Conservation (phyloP, 2,113 vertebrate genomes). For the Vidua macroura region DNA sequence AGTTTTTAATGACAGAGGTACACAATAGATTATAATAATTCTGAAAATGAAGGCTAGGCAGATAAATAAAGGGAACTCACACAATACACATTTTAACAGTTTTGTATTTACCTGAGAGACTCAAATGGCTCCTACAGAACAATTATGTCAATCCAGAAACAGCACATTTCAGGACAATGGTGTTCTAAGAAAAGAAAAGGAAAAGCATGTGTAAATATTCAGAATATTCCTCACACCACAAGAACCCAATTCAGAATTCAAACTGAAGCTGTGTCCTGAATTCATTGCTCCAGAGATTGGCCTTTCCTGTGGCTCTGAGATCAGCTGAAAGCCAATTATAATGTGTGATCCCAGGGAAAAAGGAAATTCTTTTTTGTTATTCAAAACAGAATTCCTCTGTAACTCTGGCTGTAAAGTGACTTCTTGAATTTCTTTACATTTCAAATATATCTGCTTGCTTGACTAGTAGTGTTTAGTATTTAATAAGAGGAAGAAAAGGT, state of each 20-base stretch:
- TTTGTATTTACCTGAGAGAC: neutral
- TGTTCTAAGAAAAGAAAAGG: neutral
- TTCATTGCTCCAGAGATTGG: neutral
- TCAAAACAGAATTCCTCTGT: neutral
- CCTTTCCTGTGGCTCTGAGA: neutral
- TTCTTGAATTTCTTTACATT: neutral
- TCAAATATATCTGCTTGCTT: neutral
- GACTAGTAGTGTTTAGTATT: neutral
- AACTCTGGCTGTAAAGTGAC: neutral
- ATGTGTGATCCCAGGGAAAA: neutral
- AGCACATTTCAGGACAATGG: neutral
- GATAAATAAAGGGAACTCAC: neutral
- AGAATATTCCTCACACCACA: neutral
- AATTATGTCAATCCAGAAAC: neutral
- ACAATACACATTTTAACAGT: neutral
- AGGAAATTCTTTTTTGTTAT: neutral
- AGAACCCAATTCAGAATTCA: slow-evolving; percentile 22
- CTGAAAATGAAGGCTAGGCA: neutral
- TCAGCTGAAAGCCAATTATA: neutral
- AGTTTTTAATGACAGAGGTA: slow-evolving; percentile 8
- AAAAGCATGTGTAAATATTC: slow-evolving; percentile 6
- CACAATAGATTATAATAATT: neutral
- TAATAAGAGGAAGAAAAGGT: slow-evolving; percentile 17
- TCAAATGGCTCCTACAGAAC: neutral
- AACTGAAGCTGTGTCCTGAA: neutral